Percentiles rank a stretch among this genome's conserved stretches.
Conservation (phyloP, 2,888 invertebrate genomes). For the Macaria notata region DNA sequence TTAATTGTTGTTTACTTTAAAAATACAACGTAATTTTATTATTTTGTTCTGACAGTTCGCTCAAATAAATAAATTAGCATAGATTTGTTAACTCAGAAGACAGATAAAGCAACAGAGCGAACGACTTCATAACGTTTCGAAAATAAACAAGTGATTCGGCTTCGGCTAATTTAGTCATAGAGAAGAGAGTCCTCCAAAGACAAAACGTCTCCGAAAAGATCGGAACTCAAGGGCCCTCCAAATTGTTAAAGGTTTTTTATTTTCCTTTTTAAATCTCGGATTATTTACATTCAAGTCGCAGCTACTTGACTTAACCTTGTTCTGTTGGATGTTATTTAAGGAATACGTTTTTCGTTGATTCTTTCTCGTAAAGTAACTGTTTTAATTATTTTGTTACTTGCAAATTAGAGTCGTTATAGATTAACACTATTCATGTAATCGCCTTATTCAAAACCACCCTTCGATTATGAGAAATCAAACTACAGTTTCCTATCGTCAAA, state of each 20-base stretch:
- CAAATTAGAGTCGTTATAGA: too few relatives aligned
- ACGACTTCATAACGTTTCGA: conserved; percentile 6
- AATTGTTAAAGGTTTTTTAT: conserved; percentile 18
- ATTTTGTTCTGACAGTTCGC: too few relatives aligned
- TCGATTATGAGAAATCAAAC: too few relatives aligned
- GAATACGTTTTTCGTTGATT: not conserved
- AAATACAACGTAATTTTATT: too few relatives aligned
- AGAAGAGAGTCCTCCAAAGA: conserved; percentile 17
- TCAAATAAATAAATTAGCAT: too few relatives aligned
- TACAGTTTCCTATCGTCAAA: too few relatives aligned
- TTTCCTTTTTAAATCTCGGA: conserved; percentile 17
- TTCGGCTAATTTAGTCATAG: conserved; percentile 23
- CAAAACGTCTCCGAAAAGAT: conserved; percentile 21
- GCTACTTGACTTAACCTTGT: conserved; percentile 11
- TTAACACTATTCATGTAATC: too few relatives aligned
- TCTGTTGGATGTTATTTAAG: not conserved
- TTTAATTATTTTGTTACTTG: too few relatives aligned
- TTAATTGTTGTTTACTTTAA: too few relatives aligned
- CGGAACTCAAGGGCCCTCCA: conserved; percentile 16
- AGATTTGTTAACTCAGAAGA: too few relatives aligned
- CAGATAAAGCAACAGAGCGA: conserved; percentile 2
- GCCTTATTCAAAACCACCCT: too few relatives aligned
- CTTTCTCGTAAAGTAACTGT: too few relatives aligned
- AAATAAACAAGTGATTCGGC: conserved; percentile 11
- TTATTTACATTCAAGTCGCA: conserved; percentile 13